Base-by-base conservation (phyloP, 2,888 invertebrate species). In the Leucophenga maculata region DNA sequence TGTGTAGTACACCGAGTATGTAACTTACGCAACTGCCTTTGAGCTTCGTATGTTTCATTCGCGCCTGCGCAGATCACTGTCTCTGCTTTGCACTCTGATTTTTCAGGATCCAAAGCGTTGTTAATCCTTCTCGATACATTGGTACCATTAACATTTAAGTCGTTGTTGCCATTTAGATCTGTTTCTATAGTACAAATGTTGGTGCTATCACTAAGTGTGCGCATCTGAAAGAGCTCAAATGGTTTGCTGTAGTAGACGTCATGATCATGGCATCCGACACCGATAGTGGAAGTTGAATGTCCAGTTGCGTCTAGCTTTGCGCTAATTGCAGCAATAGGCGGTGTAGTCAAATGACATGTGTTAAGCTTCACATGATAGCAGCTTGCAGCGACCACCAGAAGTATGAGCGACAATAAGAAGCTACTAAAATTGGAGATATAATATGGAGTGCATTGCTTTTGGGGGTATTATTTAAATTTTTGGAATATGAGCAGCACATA, bases 361-460 rank as follows among this genome's bases (percentile, higher is more conserved):
- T 82, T 85, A 18, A 91, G 85, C 72, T 90, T 89, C 48, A 90
- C 90, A 78, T 94, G 93, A 85, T 93, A 93, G 50, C 92, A 83
- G 0, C 93, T 93, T 66, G 93, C 84, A 89, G 93, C 92, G 78
- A 93, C 85, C 9, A 91, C 79, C 0, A 90, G 75, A 77, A 69
- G 89, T 20, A 82, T 14, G 1, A 87, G 70, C 1, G 83, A 84
- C 8, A 86, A 65, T 66, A 86, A 59, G 69, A 86, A 84, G 76
- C 86, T 86, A 73, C 85, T 85, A n/a, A n/a, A n/a, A 59, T 59
- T 65, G 44, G 3, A 2, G 13, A n/a, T n/a, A n/a, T n/a, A n/a
- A n/a, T n/a, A n/a, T n/a, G n/a, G n/a, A n/a, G n/a, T n/a, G n/a
- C n/a, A n/a, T n/a, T n/a, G n/a, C n/a, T n/a, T n/a, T n/a, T n/a